A percentile compares a stretch with the other conserved stretches of the same genome.
Conservation (phyloP, 2,888 invertebrate species). For the Pandemis corylana region DNA sequence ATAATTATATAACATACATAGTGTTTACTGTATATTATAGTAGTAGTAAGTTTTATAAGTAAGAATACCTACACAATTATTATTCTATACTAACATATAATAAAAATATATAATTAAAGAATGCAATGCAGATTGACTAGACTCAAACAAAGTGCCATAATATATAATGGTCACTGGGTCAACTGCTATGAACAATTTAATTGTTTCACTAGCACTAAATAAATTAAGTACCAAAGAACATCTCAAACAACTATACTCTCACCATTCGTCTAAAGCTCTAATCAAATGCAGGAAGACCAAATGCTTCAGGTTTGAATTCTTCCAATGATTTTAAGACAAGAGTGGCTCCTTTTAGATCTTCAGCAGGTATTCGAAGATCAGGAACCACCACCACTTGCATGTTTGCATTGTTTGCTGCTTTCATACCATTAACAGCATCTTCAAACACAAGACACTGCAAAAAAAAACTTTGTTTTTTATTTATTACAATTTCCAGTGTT, state of each 20-base stretch:
- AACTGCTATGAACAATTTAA: neutral
- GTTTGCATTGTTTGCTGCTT: constrained; percentile 90
- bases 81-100: neutral
- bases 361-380: constrained; percentile 78
- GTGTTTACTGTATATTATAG: too few relatives aligned
- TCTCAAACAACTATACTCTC: constrained; percentile 9
- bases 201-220: constrained; percentile 1
- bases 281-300: constrained; percentile 88
- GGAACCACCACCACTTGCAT: constrained; percentile 95
- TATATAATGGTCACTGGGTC: neutral
- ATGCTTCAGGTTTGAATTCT: constrained; percentile 92
- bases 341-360: constrained; percentile 82
- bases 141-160: neutral
- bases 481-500: too few relatives aligned
- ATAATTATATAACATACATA: too few relatives aligned
- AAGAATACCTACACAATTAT: neutral
- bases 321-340: constrained; percentile 89
- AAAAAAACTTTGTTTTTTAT: constrained; percentile 40
- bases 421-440: constrained; percentile 95
- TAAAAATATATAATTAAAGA: neutral
- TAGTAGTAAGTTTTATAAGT: too few relatives aligned
- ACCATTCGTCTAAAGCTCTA: constrained; percentile 29
- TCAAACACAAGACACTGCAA: constrained; percentile 94
- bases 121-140: constrained; percentile 4
- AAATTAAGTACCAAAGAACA: constrained; percentile 31